Evolutionary conservation across 2,888 invertebrate genomes (phyloP), one percentile per base, ranked within the genome.

Genomic region (Unio delphinus): DNA sequence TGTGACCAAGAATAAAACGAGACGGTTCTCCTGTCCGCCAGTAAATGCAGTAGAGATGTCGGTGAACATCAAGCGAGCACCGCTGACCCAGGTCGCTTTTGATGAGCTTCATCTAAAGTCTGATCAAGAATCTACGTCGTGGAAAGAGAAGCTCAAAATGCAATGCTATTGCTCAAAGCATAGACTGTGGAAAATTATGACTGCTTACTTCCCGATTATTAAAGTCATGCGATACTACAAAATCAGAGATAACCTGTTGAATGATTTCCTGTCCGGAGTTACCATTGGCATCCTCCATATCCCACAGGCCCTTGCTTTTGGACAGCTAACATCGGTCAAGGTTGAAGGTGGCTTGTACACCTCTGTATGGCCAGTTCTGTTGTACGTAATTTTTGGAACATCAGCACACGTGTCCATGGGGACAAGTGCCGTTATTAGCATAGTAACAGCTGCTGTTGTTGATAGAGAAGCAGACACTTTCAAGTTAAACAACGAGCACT

Each of bases 271-370:
- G n/a, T 83, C 88, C 2, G 89, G 89, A 18, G 61, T 89, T 6
- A 88, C 87, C 4, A 84, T 87, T 20, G 88, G 88, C 15, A 83
- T 88, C 30, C 79, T 89, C n/a, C 89, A 89, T 63, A 86, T 89
- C 56, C 88, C 89, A 3, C 89, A 89, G 69, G 87, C 85, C n/a
- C 78, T 88, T 65, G 87, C 86, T 15, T 87, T 87, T 70, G 86
- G 86, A 1, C 72, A 79, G 58, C 79, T 86, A 23, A 84, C 86
- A 7, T 84, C 85, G 0, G 84, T 88, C 4, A 87, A 86, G 65
- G 75, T 85, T 5, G 84, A 86, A 66, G 83, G 86, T 60, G 87
- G 88, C 17, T 77, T 88, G 15, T 88, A 85, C 68, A 86, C 87
- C 0, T 84, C 87, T 0, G 80, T 88, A 26, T 88, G 86, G 83